A percentile compares a stretch with the other conserved stretches of the same genome.
Conservation (phyloP, 2,113 vertebrate species). For the Petrocephalus microphthalmus region DNA sequence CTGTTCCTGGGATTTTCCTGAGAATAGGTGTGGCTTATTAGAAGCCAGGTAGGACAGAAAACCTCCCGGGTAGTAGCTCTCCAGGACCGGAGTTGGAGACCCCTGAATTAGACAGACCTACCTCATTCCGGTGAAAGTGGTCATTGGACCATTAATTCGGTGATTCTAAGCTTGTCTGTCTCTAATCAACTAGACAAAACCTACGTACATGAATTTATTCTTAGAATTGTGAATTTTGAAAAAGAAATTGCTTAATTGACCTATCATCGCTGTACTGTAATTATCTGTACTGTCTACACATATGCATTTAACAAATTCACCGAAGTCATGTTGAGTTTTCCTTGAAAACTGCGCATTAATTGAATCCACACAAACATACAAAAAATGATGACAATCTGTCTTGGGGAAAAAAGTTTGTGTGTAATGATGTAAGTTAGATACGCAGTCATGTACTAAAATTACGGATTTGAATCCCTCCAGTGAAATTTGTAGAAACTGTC, state of each 20-base stretch:
- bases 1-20: no score
- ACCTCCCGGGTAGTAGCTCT: no score
- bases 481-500: not conserved
- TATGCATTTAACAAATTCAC: not conserved
- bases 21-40: no score
- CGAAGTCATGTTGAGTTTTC: not conserved
- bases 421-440: not conserved
- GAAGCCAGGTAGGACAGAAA: no score
- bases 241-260: not conserved
- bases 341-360: not conserved
- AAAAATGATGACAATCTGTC: not conserved
- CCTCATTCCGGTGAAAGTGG: not conserved
- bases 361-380: not conserved
- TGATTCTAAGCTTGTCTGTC: not conserved
- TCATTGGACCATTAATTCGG: not conserved
- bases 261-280: not conserved
- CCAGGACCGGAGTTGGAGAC: no score
- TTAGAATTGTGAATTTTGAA: not conserved
- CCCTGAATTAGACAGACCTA: not conserved
- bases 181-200: not conserved
- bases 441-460: not conserved
- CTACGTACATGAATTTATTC: not conserved
- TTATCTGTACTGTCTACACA: not conserved
- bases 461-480: not conserved
- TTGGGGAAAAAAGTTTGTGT: not conserved